Evolutionary conservation across 2,113 vertebrate species (phyloP).

Genomic region (Suricata suricatta): DNA sequence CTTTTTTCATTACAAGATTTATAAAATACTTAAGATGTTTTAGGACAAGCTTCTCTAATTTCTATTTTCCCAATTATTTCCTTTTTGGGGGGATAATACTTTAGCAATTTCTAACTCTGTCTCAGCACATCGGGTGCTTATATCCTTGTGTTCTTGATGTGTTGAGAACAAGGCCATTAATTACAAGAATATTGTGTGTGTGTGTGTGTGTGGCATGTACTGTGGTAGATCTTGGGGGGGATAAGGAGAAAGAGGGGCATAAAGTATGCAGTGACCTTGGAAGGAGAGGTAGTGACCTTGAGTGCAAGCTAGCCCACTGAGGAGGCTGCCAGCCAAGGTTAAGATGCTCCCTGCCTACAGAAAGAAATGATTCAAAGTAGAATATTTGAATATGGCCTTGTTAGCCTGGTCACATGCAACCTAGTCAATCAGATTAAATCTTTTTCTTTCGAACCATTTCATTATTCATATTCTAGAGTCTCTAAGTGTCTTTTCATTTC

Average conservation of each 20-base stretch:
- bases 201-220: not conserved
- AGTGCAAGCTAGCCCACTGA: not conserved
- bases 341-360: not conserved
- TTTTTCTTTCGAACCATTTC: constrained; percentile 32
- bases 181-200: not conserved
- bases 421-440: not conserved
- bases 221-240: not conserved
- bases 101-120: not conserved
- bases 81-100: not conserved
- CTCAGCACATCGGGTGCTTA: not conserved
- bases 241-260: not conserved
- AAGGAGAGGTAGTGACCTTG: not conserved
- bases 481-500: constrained; percentile 39
- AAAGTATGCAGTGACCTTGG: fast-evolving
- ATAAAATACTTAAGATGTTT: not conserved
- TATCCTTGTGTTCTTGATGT: not conserved
- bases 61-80: not conserved
- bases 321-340: not conserved
- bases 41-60: not conserved
- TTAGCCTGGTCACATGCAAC: not conserved
- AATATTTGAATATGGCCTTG: not conserved
- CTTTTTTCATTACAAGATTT: not conserved
- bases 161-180: not conserved
- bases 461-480: constrained; percentile 9
- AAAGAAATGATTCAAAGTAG: not conserved